Percentiles rank a stretch among this genome's conserved stretches.
These are phyloP conservation scores for Microdon myrmicae DNA, from an alignment of 2,888 invertebrate genomes.

Conservation along the genomic window DNA sequence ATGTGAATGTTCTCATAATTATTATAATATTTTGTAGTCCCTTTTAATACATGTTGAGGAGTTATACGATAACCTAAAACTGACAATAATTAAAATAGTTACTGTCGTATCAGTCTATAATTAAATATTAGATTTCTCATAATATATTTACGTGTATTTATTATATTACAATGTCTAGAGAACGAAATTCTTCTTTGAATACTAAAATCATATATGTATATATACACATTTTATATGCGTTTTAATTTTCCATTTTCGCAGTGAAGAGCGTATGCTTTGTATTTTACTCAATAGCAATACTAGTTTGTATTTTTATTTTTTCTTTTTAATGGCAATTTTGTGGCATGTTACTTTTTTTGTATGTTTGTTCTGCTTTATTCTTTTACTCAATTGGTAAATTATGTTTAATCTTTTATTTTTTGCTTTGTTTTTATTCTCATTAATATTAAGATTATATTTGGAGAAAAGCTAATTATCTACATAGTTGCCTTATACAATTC, in stretches of 20 bases:
- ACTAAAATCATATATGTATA: no score
- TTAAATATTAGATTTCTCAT: constrained; percentile 58
- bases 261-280: constrained; percentile 20
- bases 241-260: constrained; percentile 11
- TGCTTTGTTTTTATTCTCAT: constrained; percentile 7
- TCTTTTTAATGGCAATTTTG: constrained; percentile 40
- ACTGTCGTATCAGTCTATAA: constrained; percentile 67
- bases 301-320: constrained; percentile 8
- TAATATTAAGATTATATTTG: constrained; percentile 12
- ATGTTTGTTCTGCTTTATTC: constrained; percentile 14
- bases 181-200: constrained; percentile 21
- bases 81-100: constrained; percentile 60
- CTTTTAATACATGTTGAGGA: constrained; percentile 18
- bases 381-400: not conserved
- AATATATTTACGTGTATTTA: constrained; percentile 27
- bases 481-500: constrained; percentile 23
- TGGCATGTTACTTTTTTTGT: constrained; percentile 37
- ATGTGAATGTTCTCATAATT: constrained; percentile 22
- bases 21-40: constrained; percentile 17
- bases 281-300: no score
- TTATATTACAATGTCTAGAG: constrained; percentile 40
- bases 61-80: constrained; percentile 52
- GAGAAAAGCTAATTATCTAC: constrained; percentile 25
- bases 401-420: constrained; percentile 3
- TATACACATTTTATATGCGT: constrained; percentile 16